phyloP scores from a whole-genome alignment of 2,113 vertebrate genomes.

The western clawed frog (Xenopus tropicalis) region UCB_Xtro_10.0 CM004446.2:85595501-85596000 shows the following conservation, averaged over 20 bases:
- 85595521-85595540: neutral
- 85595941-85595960: slow-evolving; percentile 44
- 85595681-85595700: slow-evolving; percentile 25
- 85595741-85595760: slow-evolving; percentile 37
- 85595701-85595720: neutral
- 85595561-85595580: slow-evolving; percentile 56
- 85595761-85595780: slow-evolving; percentile 41
- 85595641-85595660: slow-evolving; percentile 18
- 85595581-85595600: slow-evolving; percentile 69
- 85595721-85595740: slow-evolving; percentile 14
- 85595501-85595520: neutral
- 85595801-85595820: slow-evolving; percentile 46
- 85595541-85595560: neutral
- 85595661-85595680: neutral
- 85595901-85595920: slow-evolving; percentile 41
- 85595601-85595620: slow-evolving; percentile 52
- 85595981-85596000: slow-evolving; percentile 10
- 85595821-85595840: slow-evolving; percentile 62
- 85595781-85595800: slow-evolving; percentile 40
- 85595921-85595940: slow-evolving; percentile 27
- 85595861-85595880: slow-evolving; percentile 47
- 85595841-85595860: slow-evolving; percentile 45
- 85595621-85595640: slow-evolving; percentile 22
- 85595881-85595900: slow-evolving; percentile 35
- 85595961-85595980: slow-evolving; percentile 8